Conservation (phyloP, 2,888 invertebrate species). For the Thecocarcelia acutangulata region DNA sequence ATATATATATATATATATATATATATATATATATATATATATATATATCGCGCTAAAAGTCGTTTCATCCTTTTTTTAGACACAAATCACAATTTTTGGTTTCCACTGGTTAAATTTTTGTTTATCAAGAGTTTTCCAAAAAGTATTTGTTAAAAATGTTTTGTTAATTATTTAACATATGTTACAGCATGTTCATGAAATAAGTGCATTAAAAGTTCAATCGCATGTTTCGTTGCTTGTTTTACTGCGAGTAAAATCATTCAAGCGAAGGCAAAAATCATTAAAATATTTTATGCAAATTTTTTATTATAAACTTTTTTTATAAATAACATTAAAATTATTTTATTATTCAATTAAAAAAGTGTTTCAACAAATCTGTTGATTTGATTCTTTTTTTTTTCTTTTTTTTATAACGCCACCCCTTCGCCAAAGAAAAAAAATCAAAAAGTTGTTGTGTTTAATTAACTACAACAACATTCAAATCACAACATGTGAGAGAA, state of each 20-base stretch:
- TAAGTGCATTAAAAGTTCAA: constrained; percentile 20
- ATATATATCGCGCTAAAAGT: too few relatives aligned
- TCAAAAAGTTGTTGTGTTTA: constrained; percentile 35
- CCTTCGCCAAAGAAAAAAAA: not conserved
- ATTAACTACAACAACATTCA: constrained; percentile 41
- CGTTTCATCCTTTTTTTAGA: too few relatives aligned
- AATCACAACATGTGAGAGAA: constrained; percentile 39
- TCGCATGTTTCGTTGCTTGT: constrained; percentile 3
- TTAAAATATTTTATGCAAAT: constrained; percentile 23
- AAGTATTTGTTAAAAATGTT: constrained; percentile 9
- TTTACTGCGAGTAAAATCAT: constrained; percentile 32
- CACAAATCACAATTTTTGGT: too few relatives aligned
- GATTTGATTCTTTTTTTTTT: constrained; percentile 11
- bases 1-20: too few relatives aligned
- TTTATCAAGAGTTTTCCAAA: too few relatives aligned
- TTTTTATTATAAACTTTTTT: not conserved
- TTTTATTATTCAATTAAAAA: constrained; percentile 30
- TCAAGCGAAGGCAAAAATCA: constrained; percentile 37
- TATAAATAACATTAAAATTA: constrained; percentile 2
- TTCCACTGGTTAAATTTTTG: too few relatives aligned
- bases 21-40: too few relatives aligned
- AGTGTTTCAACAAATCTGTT: constrained; percentile 34
- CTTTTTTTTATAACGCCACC: constrained; percentile 26
- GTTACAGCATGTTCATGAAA: constrained; percentile 28
- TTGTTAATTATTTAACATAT: constrained; percentile 36